A percentile compares a stretch with the other conserved stretches of the same genome.
Evolutionary conservation across 1,140 invertebrate species (phyloP).

Genomic region (Drosophila littoralis): DNA sequence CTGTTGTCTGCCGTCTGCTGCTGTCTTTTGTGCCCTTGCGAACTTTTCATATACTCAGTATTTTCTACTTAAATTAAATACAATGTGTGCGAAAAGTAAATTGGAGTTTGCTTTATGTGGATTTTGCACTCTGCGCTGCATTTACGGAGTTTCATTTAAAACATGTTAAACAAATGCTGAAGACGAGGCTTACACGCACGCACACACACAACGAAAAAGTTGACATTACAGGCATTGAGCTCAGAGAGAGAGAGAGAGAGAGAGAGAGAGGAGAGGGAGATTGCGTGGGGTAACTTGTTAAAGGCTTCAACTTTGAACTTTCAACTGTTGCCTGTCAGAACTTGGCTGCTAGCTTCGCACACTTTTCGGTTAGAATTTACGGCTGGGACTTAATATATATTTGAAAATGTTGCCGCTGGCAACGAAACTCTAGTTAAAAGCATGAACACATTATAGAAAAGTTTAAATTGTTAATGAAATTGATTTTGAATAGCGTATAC

Average conservation of each 20-base stretch:
- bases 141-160: slow-evolving; percentile 54
- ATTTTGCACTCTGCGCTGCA: slow-evolving; percentile 48
- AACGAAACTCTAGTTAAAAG: slow-evolving; percentile 11
- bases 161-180: slow-evolving; percentile 62
- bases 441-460: slow-evolving; percentile 19
- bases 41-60: slow-evolving; percentile 54
- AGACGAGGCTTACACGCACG: slow-evolving; percentile 30
- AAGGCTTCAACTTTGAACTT: slow-evolving; percentile 47
- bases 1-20: slow-evolving; percentile 7
- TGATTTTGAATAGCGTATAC: neutral
- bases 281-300: slow-evolving; percentile 25
- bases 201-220: slow-evolving; percentile 31
- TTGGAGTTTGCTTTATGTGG: slow-evolving; percentile 78
- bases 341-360: slow-evolving; percentile 17
- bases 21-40: slow-evolving; percentile 37
- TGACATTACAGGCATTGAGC: slow-evolving; percentile 38
- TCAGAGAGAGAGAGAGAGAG: slow-evolving; percentile 4
- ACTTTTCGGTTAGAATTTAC: slow-evolving; percentile 7
- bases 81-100: slow-evolving; percentile 79
- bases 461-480: slow-evolving; percentile 21
- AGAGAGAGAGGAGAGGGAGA: slow-evolving; percentile 1
- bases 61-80: slow-evolving; percentile 82
- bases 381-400: slow-evolving; percentile 15
- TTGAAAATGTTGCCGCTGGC: slow-evolving; percentile 1
- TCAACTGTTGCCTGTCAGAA: slow-evolving; percentile 41